Evolutionary conservation across 2,888 invertebrate species (phyloP), one percentile per base, ranked within the genome.

Genomic region (Acleris sparsana): DNA sequence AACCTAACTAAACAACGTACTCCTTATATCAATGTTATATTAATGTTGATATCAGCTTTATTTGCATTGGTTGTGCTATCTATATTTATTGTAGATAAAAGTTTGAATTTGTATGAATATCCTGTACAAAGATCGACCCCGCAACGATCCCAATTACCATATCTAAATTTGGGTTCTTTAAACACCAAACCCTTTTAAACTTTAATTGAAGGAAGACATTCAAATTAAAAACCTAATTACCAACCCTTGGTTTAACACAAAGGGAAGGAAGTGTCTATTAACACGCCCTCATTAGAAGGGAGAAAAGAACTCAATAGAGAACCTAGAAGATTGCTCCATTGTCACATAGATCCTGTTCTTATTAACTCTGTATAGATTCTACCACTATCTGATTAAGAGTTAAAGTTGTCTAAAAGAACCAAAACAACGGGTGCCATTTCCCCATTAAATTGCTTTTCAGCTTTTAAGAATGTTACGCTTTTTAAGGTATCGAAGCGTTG

Each of bases 191-290:
- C 44, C 51, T 33, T 61, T 52, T 25, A 60, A 43, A 48, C 64
- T 33, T 46, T 33, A 65, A 65, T 65, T 65, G 65, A 60, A 51
- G 60, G 48, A 51, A 55, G 48, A 39, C 56, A 52, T 53, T 48
- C 46, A 62, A 62, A 57, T 57, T 48, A 56, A 56, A 44, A 46
- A 20, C 17, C 25, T 53, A 62, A 66, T 66, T 66, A 62, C 56
- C 20, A 57, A 22, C 48, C 57, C 56, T 39, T 66, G 46, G 55
- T 60, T 65, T 65, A 39, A 57, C 62, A 62, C 52, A 66, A 66
- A 62, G 52, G 53, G 51, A 61, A 66, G 66, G 66, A 66, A 66
- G 66, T 66, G 57, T 66, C 66, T 57, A 62, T 66, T 62, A 66
- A 62, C 61, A 66, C 66, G 46, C 62, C 53, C 48, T 66, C 39